Conservation (phyloP, 1,140 invertebrate species). For the Parapsyche elsis region DNA sequence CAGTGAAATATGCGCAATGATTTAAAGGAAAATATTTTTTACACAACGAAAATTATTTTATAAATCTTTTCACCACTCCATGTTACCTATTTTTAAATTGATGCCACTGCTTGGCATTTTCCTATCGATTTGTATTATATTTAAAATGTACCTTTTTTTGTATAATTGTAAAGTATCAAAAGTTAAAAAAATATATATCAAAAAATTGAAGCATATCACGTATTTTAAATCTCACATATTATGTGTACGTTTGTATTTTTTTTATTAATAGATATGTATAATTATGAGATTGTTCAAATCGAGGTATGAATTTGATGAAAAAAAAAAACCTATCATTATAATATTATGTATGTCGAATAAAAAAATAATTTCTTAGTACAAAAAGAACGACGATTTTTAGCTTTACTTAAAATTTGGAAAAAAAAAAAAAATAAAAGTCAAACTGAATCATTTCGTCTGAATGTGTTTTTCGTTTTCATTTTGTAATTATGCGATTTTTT, state of each 20-base stretch:
- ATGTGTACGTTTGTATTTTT: background rate
- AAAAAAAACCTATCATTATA: background rate
- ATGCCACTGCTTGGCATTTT: background rate
- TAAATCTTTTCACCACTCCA: background rate
- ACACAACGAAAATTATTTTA: no score
- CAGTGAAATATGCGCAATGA: no score
- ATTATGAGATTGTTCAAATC: constrained; percentile 12
- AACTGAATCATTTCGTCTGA: background rate
- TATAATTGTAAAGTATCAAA: background rate
- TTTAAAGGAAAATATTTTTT: no score
- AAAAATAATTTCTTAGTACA: constrained; percentile 35
- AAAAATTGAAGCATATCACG: constrained; percentile 34
- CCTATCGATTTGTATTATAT: background rate
- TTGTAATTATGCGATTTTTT: background rate
- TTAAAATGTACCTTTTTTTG: background rate
- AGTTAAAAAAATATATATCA: constrained; percentile 26
- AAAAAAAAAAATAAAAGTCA: background rate
- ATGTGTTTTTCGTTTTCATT: constrained; percentile 9
- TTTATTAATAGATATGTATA: constrained; percentile 8
- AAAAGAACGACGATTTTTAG: constrained; percentile 14
- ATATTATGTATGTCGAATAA: constrained; percentile 1
- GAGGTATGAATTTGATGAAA: background rate
- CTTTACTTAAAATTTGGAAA: background rate
- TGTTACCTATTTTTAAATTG: background rate
- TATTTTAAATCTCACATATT: constrained; percentile 35